Base-by-base conservation (phyloP, 2,797 vertebrate species). In the Microchirus variegatus region DNA sequence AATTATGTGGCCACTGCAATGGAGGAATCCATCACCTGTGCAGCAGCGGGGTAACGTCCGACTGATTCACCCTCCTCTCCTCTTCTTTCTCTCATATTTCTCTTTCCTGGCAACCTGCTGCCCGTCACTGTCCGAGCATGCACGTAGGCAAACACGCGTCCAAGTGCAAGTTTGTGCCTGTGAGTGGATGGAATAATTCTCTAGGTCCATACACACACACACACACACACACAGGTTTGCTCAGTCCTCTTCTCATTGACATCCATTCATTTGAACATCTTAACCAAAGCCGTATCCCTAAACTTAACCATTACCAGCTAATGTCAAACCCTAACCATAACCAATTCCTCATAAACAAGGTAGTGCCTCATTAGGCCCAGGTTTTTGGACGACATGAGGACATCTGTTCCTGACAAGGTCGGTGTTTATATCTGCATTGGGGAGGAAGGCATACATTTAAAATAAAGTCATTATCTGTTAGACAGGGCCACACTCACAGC, bases 11-110 rank as follows among this genome's bases (percentile, higher is more conserved):
- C 86, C 49, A 13, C 72, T 86, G 77, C 82, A 80, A 81, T 72
- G 70, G 74, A 76, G 69, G 72, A 82, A 93, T 93, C 88, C 81
- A 92, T 94, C 93, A 93, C 81, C 81, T 80, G 68, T 36, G 26
- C 64, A 78, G 81, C 73, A 81, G 81, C 80, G 65, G 75, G 76
- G 62, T 81, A 82, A 86, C 85, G 82, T 85, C 78, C 74, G 81
- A 82, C 87, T 89, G 88, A 91, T 86, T 89, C 86, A 90, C 87
- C 80, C 63, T 59, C 53, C 36, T 46, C 45, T 59, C 18, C 14
- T 65, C 58, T 53, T 67, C 38, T 68, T 72, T 64, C 40, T 45
- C 70, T 83, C 83, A 80, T 82, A 83, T 82, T 78, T 88, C 81
- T 88, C 73, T 19, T 63, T 56, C 66, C 55, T 63, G 77, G 85